Percentiles rank a stretch among this genome's conserved stretches.
phyloP scores from a whole-genome alignment of 2,888 invertebrate genomes.

The Aphelenchoides bicaudatus region DNA sequence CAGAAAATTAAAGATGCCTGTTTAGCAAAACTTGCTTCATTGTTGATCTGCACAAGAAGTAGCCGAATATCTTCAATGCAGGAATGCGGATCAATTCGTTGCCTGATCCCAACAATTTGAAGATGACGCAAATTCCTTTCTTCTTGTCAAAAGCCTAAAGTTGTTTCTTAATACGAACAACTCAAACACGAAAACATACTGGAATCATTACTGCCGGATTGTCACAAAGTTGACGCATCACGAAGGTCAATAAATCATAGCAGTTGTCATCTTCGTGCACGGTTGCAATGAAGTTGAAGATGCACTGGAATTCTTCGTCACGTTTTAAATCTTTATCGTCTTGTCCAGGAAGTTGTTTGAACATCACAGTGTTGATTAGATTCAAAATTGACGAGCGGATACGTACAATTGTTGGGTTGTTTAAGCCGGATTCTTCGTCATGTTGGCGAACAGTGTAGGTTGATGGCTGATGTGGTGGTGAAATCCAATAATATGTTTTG shows the following conservation, averaged over 20 bases:
- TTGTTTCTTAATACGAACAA: too few species aligned
- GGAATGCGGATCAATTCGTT: constrained; percentile 92
- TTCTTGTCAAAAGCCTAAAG: constrained; percentile 97
- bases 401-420: constrained; percentile 26
- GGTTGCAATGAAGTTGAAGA: constrained; percentile 93
- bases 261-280: constrained; percentile 98
- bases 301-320: constrained; percentile 96
- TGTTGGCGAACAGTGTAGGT: constrained; percentile 23
- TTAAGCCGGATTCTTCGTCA: constrained; percentile 6
- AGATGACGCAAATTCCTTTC: constrained; percentile 88
- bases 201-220: constrained; percentile 85
- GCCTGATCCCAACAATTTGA: constrained; percentile 89
- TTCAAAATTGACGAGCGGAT: constrained; percentile 30
- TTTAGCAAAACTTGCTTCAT: constrained; percentile 74
- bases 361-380: constrained; percentile 68
- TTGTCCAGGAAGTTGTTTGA: constrained; percentile 22
- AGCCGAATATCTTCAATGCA: constrained; percentile 90
- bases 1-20: constrained; percentile 16
- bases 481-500: constrained; percentile 98
- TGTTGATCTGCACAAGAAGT: constrained; percentile 94
- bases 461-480: constrained; percentile 75
- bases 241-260: constrained; percentile 92
- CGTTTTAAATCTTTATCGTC: constrained; percentile 93
- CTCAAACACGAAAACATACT: too few species aligned
- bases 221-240: constrained; percentile 93